A percentile compares a stretch with the other conserved stretches of the same genome.
Conservation (phyloP, 2,888 invertebrate species). For the Opisthograptis luteolata region DNA sequence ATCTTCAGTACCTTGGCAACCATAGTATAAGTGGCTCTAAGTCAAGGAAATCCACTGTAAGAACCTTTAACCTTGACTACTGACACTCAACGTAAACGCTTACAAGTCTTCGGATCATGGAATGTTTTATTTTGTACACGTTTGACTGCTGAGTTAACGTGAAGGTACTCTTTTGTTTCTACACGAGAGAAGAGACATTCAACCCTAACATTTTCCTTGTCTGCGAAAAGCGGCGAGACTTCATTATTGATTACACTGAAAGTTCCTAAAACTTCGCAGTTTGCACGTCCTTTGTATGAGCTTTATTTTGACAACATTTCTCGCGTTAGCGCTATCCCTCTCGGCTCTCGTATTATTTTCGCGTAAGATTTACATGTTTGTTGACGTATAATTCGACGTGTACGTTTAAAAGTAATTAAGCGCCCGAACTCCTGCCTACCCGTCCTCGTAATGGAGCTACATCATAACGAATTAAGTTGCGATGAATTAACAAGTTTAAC, state of each 20-base stretch:
- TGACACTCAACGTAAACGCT: neutral
- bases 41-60: slow-evolving; percentile 6
- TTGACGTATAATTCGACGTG: slow-evolving; percentile 36
- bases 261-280: slow-evolving; percentile 35
- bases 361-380: slow-evolving; percentile 26
- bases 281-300: slow-evolving; percentile 31
- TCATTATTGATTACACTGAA: slow-evolving; percentile 34
- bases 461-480: slow-evolving; percentile 58
- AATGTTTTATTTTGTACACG: neutral
- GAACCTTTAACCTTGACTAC: slow-evolving; percentile 5
- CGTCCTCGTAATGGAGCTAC: slow-evolving; percentile 50
- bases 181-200: neutral
- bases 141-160: no score
- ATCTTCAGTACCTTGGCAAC: neutral
- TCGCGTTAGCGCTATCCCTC: slow-evolving; percentile 9
- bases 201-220: slow-evolving; percentile 24
- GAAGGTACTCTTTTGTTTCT: no score
- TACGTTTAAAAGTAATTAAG: slow-evolving; percentile 47
- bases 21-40: neutral
- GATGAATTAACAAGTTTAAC: slow-evolving; percentile 57
- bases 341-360: slow-evolving; percentile 20
- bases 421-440: slow-evolving; percentile 45
- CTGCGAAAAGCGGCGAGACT: slow-evolving; percentile 25
- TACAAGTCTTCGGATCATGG: slow-evolving; percentile 1
- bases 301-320: slow-evolving; percentile 20